These are phyloP conservation scores for Cottus gobio DNA, from an alignment of 2,113 vertebrate species.

Conservation along the genomic window DNA sequence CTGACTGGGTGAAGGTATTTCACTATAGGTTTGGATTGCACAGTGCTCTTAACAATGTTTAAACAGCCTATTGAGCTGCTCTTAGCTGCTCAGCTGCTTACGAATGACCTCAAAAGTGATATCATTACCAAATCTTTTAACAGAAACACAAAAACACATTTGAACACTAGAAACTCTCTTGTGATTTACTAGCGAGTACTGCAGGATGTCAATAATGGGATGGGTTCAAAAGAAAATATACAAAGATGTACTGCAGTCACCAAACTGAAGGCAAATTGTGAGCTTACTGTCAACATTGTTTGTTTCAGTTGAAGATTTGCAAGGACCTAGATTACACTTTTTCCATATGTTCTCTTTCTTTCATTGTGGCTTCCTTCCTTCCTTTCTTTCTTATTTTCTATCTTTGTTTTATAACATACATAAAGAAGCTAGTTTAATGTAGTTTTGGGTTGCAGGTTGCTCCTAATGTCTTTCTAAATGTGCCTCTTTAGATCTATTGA, in stretches of 20 bases:
- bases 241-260: neutral
- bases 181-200: neutral
- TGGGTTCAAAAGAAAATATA: neutral
- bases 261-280: neutral
- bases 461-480: constrained; percentile 68
- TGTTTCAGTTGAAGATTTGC: constrained; percentile 11
- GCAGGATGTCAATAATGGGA: neutral
- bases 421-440: constrained; percentile 49
- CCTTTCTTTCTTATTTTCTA: constrained; percentile 19
- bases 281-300: constrained; percentile 15
- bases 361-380: neutral
- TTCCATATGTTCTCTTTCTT: neutral
- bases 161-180: neutral
- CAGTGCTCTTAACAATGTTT: constrained; percentile 57
- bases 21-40: constrained; percentile 47
- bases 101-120: constrained; percentile 59
- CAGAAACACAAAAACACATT: constrained; percentile 13
- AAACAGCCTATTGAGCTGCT: constrained; percentile 63
- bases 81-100: constrained; percentile 52
- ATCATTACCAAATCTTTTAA: constrained; percentile 41
- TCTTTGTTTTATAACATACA: constrained; percentile 40
- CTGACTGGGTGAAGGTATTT: constrained; percentile 45
- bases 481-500: constrained; percentile 63
- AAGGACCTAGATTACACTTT: neutral
- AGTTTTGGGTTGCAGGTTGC: constrained; percentile 53